phyloP scores from a whole-genome alignment of 2,797 vertebrate species.

The Columba guinea region DNA sequence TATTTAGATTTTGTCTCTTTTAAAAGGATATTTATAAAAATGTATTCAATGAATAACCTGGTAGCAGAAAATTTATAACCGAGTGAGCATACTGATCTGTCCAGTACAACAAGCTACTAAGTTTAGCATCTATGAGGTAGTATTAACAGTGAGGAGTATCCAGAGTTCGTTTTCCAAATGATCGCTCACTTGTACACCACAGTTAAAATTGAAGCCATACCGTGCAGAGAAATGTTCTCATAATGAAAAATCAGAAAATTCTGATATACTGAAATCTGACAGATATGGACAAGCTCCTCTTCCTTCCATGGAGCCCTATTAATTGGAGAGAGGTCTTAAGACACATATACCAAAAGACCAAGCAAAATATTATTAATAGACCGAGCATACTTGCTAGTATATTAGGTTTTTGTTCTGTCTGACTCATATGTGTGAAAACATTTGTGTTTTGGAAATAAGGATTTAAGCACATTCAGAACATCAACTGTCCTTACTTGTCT shows the following conservation, averaged over 20 bases:
- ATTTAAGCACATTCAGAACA: neutral
- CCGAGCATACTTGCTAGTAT: neutral
- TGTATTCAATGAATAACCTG: constrained; percentile 13
- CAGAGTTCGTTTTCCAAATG: neutral
- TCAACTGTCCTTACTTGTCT: neutral
- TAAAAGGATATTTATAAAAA: constrained; percentile 37
- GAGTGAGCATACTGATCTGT: neutral
- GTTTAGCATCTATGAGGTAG: no score
- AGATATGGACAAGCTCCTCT: neutral
- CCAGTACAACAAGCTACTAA: neutral
- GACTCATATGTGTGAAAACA: neutral
- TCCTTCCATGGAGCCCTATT: neutral
- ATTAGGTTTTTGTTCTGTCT: neutral
- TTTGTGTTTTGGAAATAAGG: neutral
- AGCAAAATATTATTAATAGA: neutral
- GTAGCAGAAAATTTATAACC: neutral
- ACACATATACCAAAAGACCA: neutral
- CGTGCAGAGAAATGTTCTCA: neutral
- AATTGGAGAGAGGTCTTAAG: neutral
- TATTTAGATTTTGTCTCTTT: constrained; percentile 35
- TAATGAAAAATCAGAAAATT: neutral
- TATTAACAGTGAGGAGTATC: neutral
- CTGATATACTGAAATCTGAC: neutral
- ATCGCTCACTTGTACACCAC: neutral
- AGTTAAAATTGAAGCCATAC: neutral